Percentiles rank a stretch among this genome's conserved stretches.
These are phyloP conservation scores for Thalassophryne amazonica DNA, from an alignment of 2,797 vertebrate species.

Conservation along the genomic window DNA sequence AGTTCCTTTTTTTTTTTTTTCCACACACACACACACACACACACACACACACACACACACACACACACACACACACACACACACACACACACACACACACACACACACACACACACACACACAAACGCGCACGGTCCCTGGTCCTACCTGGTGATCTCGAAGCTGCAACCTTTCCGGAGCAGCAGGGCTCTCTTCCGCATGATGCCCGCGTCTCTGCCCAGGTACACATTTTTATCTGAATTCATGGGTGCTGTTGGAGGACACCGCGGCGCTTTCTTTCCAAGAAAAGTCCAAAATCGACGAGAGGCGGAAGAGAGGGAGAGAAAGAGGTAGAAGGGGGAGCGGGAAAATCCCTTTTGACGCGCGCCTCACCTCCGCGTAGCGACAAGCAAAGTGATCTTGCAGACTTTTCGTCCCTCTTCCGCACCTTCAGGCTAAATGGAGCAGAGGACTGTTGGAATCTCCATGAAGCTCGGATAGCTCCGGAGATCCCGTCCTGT, in stretches of 20 bases:
- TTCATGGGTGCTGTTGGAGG: constrained; percentile 73
- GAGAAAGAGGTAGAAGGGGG: constrained; percentile 12
- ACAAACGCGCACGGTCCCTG: neutral
- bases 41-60: constrained; percentile 22
- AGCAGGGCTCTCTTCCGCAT: constrained; percentile 85
- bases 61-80: constrained; percentile 22
- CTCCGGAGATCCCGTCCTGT: constrained; percentile 22
- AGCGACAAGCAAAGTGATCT: constrained; percentile 58
- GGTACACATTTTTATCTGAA: constrained; percentile 84
- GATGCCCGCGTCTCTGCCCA: constrained; percentile 83
- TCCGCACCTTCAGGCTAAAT: constrained; percentile 19
- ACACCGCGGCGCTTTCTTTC: constrained; percentile 25
- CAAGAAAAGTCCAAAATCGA: constrained; percentile 9
- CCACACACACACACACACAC: constrained; percentile 22
- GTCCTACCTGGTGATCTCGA: constrained; percentile 86
- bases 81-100: constrained; percentile 22
- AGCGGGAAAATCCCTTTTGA: constrained; percentile 19
- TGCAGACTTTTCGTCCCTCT: constrained; percentile 39
- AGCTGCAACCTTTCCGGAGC: constrained; percentile 86
- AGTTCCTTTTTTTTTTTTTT: too few species aligned
- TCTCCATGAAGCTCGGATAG: constrained; percentile 63
- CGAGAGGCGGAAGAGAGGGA: constrained; percentile 27
- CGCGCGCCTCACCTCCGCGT: constrained; percentile 43
- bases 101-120: constrained; percentile 42
- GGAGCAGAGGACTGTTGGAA: constrained; percentile 29